Evolutionary conservation across 2,113 vertebrate species (phyloP).

Genomic region (Centrocercus urophasianus): DNA sequence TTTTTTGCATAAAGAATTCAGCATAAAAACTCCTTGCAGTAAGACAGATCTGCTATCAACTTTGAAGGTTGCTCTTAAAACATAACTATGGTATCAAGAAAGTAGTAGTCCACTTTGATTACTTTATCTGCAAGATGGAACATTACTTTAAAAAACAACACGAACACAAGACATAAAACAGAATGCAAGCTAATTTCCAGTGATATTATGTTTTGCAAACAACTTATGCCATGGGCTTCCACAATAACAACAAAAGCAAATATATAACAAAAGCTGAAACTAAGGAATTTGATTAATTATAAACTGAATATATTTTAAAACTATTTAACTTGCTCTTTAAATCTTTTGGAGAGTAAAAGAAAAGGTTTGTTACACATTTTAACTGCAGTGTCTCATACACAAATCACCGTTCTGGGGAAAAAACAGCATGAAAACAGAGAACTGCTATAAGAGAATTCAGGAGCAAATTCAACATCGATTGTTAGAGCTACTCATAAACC

Average conservation of each 20-base stretch:
- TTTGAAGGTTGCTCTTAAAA: background rate
- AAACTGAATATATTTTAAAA: conserved; percentile 9
- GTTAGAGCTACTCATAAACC: background rate
- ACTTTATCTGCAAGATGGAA: background rate
- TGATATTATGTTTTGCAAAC: background rate
- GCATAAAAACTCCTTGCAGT: background rate
- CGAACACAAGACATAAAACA: background rate
- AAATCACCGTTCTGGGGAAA: background rate
- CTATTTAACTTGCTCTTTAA: background rate
- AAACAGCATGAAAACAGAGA: background rate
- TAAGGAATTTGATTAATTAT: conserved; percentile 40
- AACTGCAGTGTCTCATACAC: background rate
- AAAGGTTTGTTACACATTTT: background rate
- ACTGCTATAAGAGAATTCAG: background rate
- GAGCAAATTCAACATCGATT: background rate
- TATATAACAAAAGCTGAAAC: background rate
- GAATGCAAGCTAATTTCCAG: background rate
- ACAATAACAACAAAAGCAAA: conserved; percentile 11
- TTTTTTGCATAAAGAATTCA: background rate
- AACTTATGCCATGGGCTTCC: background rate
- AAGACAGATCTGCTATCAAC: background rate
- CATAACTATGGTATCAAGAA: no score
- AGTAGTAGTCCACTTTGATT: background rate
- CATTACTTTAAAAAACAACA: background rate
- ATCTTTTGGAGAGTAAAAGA: background rate